A percentile compares a stretch with the other conserved stretches of the same genome.
These are phyloP conservation scores for Epizoanthus fatuus DNA, from an alignment of 92 coral and sea anemone genomes.

Conservation along the genomic window DNA sequence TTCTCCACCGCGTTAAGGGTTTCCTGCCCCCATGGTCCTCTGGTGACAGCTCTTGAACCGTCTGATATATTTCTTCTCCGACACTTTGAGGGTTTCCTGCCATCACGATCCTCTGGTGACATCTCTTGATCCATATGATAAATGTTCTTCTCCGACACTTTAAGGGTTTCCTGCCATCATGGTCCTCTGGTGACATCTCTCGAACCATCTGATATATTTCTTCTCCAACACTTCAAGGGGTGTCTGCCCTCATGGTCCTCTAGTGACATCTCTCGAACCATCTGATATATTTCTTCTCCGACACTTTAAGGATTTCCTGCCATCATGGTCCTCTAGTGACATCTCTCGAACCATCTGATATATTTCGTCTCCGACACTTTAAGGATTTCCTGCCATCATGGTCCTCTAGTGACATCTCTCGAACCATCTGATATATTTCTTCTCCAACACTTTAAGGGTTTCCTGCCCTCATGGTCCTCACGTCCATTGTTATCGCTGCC, in stretches of 20 bases:
- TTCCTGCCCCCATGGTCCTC: too few species aligned
- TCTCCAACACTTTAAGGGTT: constrained; percentile 49
- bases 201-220: not conserved
- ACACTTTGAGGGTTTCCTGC: not conserved
- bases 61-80: not conserved
- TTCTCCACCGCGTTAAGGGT: too few species aligned
- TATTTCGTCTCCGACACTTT: not conserved
- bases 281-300: not conserved
- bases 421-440: not conserved
- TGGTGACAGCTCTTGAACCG: too few species aligned
- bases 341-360: not conserved
- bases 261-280: not conserved
- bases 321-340: constrained; percentile 37
- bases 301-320: constrained; percentile 70
- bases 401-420: too few species aligned
- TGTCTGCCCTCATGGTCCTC: not conserved
- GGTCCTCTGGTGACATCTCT: not conserved
- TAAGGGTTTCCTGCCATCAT: constrained; percentile 78
- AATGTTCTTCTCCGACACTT: not conserved
- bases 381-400: not conserved
- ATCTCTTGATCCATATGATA: not conserved
- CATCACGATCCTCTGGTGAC: not conserved
- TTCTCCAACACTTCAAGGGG: not conserved
- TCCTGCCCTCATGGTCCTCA: constrained; percentile 69
- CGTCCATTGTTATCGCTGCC: constrained; percentile 66